Evolutionary conservation across 2,888 invertebrate genomes (phyloP).

Genomic region (Lepidocyrtoides sp.): DNA sequence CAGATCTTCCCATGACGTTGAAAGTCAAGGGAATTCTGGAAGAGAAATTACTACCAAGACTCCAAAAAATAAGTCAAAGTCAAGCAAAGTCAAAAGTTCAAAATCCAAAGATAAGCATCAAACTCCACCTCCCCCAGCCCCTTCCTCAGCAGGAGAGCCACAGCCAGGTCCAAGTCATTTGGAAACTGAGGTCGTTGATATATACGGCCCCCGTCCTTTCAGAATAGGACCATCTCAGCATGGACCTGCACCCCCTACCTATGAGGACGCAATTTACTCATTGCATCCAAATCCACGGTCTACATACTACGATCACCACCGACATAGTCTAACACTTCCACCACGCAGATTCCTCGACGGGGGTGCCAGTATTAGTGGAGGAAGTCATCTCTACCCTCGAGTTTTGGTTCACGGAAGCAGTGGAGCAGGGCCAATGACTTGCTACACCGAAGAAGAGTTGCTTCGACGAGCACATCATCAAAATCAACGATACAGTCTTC

Average conservation of each 20-base stretch:
- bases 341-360: slow-evolving; percentile 67
- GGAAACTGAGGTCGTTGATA: slow-evolving; percentile 46
- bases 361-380: slow-evolving; percentile 27
- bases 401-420: slow-evolving; percentile 58
- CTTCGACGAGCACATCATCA: slow-evolving; percentile 49
- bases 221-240: slow-evolving; percentile 52
- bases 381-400: slow-evolving; percentile 53
- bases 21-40: slow-evolving; percentile 1
- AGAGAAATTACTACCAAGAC: not conserved
- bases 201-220: slow-evolving; percentile 4
- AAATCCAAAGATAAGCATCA: slow-evolving; percentile 60
- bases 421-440: slow-evolving; percentile 27
- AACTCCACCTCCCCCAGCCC: slow-evolving; percentile 20
- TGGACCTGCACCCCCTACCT: slow-evolving; percentile 77
- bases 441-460: slow-evolving; percentile 56
- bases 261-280: slow-evolving; percentile 78
- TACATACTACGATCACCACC: slow-evolving; percentile 22
- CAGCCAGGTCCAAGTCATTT: slow-evolving; percentile 79
- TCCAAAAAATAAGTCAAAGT: slow-evolving; percentile 57
- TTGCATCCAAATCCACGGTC: slow-evolving; percentile 66
- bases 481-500: slow-evolving; percentile 83
- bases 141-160: slow-evolving; percentile 57
- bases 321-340: slow-evolving; percentile 84
- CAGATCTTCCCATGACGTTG: slow-evolving; percentile 2
- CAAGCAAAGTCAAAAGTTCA: slow-evolving; percentile 62